Percentiles rank a stretch among this genome's conserved stretches.
These are phyloP conservation scores for Antechinus flavipes DNA, from an alignment of 2,113 vertebrate genomes.

Conservation along the genomic window DNA sequence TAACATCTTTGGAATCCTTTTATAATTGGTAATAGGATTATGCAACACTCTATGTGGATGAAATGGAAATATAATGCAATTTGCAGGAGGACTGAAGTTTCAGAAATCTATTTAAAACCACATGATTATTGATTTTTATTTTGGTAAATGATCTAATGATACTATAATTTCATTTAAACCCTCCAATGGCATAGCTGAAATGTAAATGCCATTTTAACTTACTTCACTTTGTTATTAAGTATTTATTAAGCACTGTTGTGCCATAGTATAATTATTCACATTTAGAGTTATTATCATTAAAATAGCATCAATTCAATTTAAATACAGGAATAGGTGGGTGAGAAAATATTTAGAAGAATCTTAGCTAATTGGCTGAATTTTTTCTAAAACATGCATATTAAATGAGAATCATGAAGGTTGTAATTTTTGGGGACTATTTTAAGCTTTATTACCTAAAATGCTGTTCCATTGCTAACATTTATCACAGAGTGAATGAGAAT, in stretches of 20 bases:
- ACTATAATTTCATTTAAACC: neutral
- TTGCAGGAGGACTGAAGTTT: neutral
- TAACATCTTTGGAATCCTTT: neutral
- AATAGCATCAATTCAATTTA: neutral
- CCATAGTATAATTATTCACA: neutral
- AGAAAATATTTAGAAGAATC: neutral
- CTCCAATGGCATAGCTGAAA: neutral
- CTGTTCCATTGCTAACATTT: neutral
- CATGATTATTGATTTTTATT: neutral
- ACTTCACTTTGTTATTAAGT: neutral
- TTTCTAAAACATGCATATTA: neutral
- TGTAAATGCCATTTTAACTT: neutral
- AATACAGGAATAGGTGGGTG: neutral
- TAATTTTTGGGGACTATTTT: too few relatives aligned
- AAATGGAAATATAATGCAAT: too few relatives aligned
- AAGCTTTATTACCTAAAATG: neutral
- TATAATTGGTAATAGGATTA: neutral
- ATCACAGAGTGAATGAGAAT: neutral
- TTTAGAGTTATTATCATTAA: neutral
- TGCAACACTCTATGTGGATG: too few relatives aligned
- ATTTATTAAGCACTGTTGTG: neutral
- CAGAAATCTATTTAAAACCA: neutral
- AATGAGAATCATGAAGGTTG: too few relatives aligned
- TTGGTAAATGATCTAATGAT: neutral
- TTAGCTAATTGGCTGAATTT: neutral